A percentile compares a stretch with the other conserved stretches of the same genome.
Conservation (phyloP, 2,888 invertebrate species). For the Criorhina ranunculi region DNA sequence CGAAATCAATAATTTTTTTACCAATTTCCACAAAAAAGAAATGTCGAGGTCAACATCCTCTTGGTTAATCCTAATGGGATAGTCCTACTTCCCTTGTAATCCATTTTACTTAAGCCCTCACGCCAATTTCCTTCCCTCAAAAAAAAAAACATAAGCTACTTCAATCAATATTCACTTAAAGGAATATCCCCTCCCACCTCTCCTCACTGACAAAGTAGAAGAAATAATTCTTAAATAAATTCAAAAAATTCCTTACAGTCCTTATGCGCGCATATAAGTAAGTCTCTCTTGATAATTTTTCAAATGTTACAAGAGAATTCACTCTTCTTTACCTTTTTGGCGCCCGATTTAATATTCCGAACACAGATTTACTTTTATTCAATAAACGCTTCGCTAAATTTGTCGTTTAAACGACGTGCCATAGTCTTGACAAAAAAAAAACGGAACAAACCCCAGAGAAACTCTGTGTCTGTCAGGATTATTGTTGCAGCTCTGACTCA, state of each 20-base stretch:
- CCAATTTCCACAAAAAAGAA: not conserved
- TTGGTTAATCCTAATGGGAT: not conserved
- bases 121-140: slow-evolving; percentile 20
- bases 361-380: slow-evolving; percentile 78
- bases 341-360: slow-evolving; percentile 74
- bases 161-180: slow-evolving; percentile 47
- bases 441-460: not conserved
- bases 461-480: not conserved
- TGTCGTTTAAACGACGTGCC: slow-evolving; percentile 74
- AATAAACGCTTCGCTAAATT: slow-evolving; percentile 77
- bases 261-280: slow-evolving; percentile 12
- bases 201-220: too few relatives aligned
- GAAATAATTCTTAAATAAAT: slow-evolving; percentile 19
- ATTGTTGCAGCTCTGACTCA: slow-evolving; percentile 43
- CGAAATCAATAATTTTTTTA: too few relatives aligned
- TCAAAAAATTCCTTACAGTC: not conserved
- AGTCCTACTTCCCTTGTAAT: not conserved
- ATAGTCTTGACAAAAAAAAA: slow-evolving; percentile 19
- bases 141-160: not conserved
- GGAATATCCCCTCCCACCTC: not conserved
- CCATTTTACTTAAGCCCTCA: slow-evolving; percentile 29
- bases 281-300: slow-evolving; percentile 71
- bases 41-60: not conserved
- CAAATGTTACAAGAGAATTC: slow-evolving; percentile 74
- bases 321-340: slow-evolving; percentile 62